Evolutionary conservation across 1,140 invertebrate genomes (phyloP).

Genomic region (Drosophila ogumai): DNA sequence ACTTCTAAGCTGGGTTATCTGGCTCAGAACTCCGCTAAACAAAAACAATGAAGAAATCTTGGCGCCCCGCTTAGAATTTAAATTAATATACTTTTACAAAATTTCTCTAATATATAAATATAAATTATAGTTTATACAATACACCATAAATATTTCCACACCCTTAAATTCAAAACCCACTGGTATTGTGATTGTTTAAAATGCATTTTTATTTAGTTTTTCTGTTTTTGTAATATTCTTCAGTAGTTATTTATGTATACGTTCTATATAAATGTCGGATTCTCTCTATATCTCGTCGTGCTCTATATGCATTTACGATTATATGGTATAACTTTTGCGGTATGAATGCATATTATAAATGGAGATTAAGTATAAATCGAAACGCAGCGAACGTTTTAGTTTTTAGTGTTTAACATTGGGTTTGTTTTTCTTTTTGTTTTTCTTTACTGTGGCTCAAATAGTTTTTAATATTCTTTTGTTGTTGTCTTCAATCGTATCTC

Average conservation of each 20-base stretch:
- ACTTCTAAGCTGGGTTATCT: too few relatives aligned
- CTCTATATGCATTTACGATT: constrained; percentile 72
- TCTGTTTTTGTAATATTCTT: constrained; percentile 63
- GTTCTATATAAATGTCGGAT: constrained; percentile 71
- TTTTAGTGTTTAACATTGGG: constrained; percentile 39
- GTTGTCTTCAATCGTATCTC: constrained; percentile 37
- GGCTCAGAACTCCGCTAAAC: too few relatives aligned
- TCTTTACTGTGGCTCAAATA: constrained; percentile 36
- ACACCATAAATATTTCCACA: background rate
- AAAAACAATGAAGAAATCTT: too few relatives aligned
- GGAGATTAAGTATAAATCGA: constrained; percentile 65
- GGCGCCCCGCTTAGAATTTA: background rate
- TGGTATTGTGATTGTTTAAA: constrained; percentile 60
- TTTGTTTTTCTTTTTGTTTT: constrained; percentile 9
- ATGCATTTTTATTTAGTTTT: constrained; percentile 69
- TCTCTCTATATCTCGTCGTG: constrained; percentile 53
- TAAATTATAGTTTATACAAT: background rate
- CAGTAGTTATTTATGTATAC: constrained; percentile 77
- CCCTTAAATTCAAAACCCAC: background rate
- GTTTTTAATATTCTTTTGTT: constrained; percentile 4
- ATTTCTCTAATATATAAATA: background rate
- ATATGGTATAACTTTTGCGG: constrained; percentile 71
- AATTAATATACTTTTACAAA: background rate
- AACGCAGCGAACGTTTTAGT: constrained; percentile 47
- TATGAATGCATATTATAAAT: constrained; percentile 75